Evolutionary conservation across 2,797 vertebrate species (phyloP), one percentile per base, ranked within the genome.

Genomic region (Catamblyrhynchus diadema): DNA sequence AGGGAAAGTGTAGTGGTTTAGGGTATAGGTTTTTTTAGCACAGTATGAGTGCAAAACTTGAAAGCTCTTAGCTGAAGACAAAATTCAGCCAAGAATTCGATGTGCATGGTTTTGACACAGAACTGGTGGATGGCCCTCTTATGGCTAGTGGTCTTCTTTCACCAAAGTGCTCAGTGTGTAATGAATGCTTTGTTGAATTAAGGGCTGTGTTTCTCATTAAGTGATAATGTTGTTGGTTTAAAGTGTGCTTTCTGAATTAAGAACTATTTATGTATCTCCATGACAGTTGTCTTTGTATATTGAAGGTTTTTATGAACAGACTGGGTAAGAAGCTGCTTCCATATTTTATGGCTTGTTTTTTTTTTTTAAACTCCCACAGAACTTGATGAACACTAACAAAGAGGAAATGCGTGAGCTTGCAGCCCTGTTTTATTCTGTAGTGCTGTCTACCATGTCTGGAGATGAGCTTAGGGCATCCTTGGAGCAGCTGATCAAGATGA

Each of bases 391-490:
- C 93, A 99, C 99, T 71, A 99, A 99, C 97, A 99, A 99, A 95
- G 99, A 99, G 96, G 99, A 99, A 97, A 99, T 99, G 99, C 98
- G 99, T 42, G 99, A 99, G 93, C 97, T 99, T 0, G 99, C 99
- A 15, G 99, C 99, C 24, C 98, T 99, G 81, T 98, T 99, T 79
- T 99, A 99, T 67, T 99, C 99, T 22, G 98, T 99, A 88, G 99
- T 99, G 33, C 97, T 99, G 45, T 99, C 98, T 56, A 98, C 98
- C 23, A 98, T 99, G 98, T 98, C 99, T 14, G 99, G 99, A 94
- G 98, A 98, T 47, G 98, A 99, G 88, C 97, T 99, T 90, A 98
- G 97, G 86, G 95, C 95, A 3, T 98, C 99, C 27, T 98, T 99
- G 79, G 98, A 99, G 86, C 98, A 99, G 86, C 98, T 99, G 82